Conservation (phyloP, 2,888 invertebrate genomes). For the Dicranocentrus wangi region DNA sequence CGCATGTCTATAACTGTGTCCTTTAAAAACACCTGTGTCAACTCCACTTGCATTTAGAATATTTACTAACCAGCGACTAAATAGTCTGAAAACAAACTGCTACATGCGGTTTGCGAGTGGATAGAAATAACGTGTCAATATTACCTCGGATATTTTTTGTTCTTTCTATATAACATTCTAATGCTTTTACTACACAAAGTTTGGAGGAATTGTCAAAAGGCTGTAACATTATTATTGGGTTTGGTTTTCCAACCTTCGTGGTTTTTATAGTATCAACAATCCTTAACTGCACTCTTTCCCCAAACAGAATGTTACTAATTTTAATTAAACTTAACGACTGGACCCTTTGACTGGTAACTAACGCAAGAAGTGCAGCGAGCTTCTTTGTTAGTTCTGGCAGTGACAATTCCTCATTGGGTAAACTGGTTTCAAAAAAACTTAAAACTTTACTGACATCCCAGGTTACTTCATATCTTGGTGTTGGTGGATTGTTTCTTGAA, state of each 20-base stretch:
- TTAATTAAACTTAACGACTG: slow-evolving; percentile 46
- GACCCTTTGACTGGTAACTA: slow-evolving; percentile 52
- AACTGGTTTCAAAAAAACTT: slow-evolving; percentile 8
- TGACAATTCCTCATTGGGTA: neutral
- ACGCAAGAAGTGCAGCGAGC: slow-evolving; percentile 37
- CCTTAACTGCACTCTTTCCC: slow-evolving; percentile 9
- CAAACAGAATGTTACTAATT: slow-evolving; percentile 37
- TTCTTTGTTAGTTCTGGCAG: slow-evolving; percentile 38
- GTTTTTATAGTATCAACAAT: slow-evolving; percentile 21
- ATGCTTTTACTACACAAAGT: slow-evolving; percentile 25
- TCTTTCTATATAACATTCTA: slow-evolving; percentile 26
- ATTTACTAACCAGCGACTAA: neutral
- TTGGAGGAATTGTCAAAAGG: neutral
- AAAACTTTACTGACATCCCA: slow-evolving; percentile 54
- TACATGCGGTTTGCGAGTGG: slow-evolving; percentile 10
- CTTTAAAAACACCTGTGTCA: neutral
- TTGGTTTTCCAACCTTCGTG: slow-evolving; percentile 4
- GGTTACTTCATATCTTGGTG: slow-evolving; percentile 32
- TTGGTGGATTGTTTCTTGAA: slow-evolving; percentile 23
- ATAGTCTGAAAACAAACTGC: slow-evolving; percentile 53
- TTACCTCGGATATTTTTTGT: neutral
- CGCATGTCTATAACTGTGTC: slow-evolving; percentile 21
- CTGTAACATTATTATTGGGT: neutral
- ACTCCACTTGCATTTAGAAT: neutral
- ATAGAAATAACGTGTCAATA: slow-evolving; percentile 33